Base-by-base conservation (phyloP, 2,888 invertebrate genomes). In the Eristalinus aeneus region DNA sequence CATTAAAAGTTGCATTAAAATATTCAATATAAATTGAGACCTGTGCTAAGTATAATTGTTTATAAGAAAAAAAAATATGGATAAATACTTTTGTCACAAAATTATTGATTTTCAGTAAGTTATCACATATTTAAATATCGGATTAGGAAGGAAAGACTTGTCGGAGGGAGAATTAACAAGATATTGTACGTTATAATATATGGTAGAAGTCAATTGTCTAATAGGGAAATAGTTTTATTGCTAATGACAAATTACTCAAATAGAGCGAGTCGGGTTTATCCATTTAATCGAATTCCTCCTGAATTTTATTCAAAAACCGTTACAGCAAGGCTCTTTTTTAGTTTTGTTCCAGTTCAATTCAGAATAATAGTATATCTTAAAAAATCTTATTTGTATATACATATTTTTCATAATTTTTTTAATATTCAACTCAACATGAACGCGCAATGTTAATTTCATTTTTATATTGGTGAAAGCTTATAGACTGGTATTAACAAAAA, bases 51-150 rank as follows among this genome's bases (percentile, higher is more conserved):
- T 22, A n/a, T 22, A 34, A 23, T 10, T 56, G 6, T 23, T 65
- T 56, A 46, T 9, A 16, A 23, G 22, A n/a, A 16, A 3, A 20
- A n/a, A 56, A 56, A n/a, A n/a, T n/a, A n/a, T n/a, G n/a, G n/a
- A 36, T 39, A 65, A 10, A 56, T 39, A 58, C 20, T 54, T 54
- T 54, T 54, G 11, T 36, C 65, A n/a, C 12, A 64, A 27, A 56
- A 11, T 39, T 65, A 8, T 46, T 61, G 31, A 31, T 31, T 39
- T 63, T 53, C 5, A 60, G 22, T 10, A 60, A 27, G 76, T 65
- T 82, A 82, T 82, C 82, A 77, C 82, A 82, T 77, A 77, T 60
- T 77, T 67, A 54, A 73, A 23, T 56, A 63, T 56, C n/a, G 5
- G 12, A 39, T 63, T 39, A 68, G 60, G 53, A 71, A 31, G 22